Evolutionary conservation across 2,888 invertebrate species (phyloP).

Genomic region (Gymnosoma rotundatum): DNA sequence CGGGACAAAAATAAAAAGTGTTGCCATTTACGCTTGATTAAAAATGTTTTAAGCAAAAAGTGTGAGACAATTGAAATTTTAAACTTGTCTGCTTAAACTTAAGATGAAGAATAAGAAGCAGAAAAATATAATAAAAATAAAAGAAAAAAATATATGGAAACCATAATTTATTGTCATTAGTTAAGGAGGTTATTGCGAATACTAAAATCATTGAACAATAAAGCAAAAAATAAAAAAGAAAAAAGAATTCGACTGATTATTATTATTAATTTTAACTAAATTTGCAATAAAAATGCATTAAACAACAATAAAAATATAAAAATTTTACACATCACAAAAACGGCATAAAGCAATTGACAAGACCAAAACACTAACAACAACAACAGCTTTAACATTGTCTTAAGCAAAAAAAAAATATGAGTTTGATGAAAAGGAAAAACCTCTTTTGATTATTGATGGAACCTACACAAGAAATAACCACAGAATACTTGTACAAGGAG

Average conservation of each 20-base stretch:
- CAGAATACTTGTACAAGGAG: constrained; percentile 19
- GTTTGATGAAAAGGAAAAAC: constrained; percentile 37
- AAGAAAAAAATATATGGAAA: constrained; percentile 49
- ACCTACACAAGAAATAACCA: constrained; percentile 51
- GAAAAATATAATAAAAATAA: not conserved
- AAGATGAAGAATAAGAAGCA: constrained; percentile 1
- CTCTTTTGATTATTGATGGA: constrained; percentile 53
- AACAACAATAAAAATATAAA: constrained; percentile 64
- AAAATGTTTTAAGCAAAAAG: constrained; percentile 49
- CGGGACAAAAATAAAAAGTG: constrained; percentile 52
- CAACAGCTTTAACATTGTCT: not conserved
- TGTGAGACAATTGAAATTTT: constrained; percentile 68
- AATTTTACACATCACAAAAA: constrained; percentile 57
- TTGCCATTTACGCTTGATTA: constrained; percentile 67
- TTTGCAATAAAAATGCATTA: constrained; percentile 69
- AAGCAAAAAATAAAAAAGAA: no score
- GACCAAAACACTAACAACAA: not conserved
- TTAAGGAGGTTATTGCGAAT: constrained; percentile 46
- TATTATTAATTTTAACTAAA: constrained; percentile 70
- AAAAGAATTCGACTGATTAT: constrained; percentile 39
- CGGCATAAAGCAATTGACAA: constrained; percentile 42
- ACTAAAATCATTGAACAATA: constrained; percentile 19
- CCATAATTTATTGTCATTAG: constrained; percentile 70
- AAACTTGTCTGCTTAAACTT: constrained; percentile 51
- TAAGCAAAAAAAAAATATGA: constrained; percentile 1